Conservation (phyloP, 1,140 invertebrate species). For the Caenorhabditis remanei region DNA sequence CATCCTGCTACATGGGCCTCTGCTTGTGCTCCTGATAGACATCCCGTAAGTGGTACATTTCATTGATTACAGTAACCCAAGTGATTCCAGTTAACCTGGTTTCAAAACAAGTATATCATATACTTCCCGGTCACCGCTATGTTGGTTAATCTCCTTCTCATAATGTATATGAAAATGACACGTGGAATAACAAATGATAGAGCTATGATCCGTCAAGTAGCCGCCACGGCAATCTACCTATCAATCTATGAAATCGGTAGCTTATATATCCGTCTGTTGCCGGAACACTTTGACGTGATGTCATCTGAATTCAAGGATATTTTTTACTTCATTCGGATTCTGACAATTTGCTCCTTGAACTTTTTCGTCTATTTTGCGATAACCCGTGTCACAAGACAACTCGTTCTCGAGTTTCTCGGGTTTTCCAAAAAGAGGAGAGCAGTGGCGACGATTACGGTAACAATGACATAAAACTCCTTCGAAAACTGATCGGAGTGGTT, state of each 20-base stretch:
- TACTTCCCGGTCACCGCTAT: neutral
- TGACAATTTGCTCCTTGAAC: neutral
- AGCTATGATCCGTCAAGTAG: neutral
- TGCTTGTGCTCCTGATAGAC: neutral
- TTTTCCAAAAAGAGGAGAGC: neutral
- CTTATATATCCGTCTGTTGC: conserved; percentile 11
- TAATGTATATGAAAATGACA: neutral
- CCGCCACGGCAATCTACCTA: neutral
- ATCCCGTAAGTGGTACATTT: neutral
- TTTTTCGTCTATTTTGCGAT: conserved; percentile 22
- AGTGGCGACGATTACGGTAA: neutral
- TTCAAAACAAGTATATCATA: conserved; percentile 4
- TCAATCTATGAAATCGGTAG: conserved; percentile 25
- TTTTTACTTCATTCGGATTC: neutral
- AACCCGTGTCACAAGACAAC: neutral
- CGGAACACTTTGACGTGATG: neutral
- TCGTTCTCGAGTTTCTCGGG: neutral
- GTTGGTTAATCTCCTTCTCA: neutral
- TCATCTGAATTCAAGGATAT: neutral
- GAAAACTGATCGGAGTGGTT: too few relatives aligned
- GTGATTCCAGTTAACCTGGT: neutral
- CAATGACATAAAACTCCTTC: too few relatives aligned
- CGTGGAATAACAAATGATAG: neutral
- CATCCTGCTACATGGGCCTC: neutral
- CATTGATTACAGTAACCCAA: too few relatives aligned